Base-by-base conservation (phyloP, 2,113 vertebrate species). In the Dermatemys mawii region DNA sequence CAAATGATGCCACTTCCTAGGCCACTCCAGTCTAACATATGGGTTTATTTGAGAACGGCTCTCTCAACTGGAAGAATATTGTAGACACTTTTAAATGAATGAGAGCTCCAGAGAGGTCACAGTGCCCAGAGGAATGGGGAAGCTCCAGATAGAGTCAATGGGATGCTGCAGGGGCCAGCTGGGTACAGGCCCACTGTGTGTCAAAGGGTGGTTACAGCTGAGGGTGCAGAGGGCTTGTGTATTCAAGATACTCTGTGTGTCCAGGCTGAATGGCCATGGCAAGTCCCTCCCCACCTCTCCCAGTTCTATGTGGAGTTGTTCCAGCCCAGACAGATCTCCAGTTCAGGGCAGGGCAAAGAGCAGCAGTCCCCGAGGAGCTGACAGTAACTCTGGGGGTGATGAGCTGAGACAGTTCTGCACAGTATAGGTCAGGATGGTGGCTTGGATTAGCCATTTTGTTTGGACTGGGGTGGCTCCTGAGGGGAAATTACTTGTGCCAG, bases 51-150 rank as follows among this genome's bases (percentile, higher is more conserved):
- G 81, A 41, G 78, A 81, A 16, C 4, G 83, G 50, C 75, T 57
- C 24, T 88, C 35, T 80, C 1, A 0, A 1, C 11, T 14, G 60
- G 76, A 32, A 85, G 13, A 57, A 46, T 82, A 49, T 94, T 32
- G 19, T 1, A 1, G 93, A 41, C 46, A 50, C 57, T 83, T 92
- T 83, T 90, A 29, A 78, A 60, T 17, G 60, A 78, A 11, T 2
- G 26, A 54, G 4, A 11, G 27, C 81, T 82, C 60, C 0, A 0
- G 83, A 46, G 54, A 84, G 16, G 3, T 27, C 11, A 6, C 55
- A 57, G 27, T 32, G 55, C 55, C 27, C 27, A 29, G 27, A 57
- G 10, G 26, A 57, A 50, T 50, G 26, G 26, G 55, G 55, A 4
- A 55, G 54, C 54, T 26, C 54, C 54, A 27, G 54, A 10, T 24